Percentiles rank a stretch among this genome's conserved stretches.
Evolutionary conservation across 2,888 invertebrate genomes (phyloP).

Genomic region (Panzeria rudis): DNA sequence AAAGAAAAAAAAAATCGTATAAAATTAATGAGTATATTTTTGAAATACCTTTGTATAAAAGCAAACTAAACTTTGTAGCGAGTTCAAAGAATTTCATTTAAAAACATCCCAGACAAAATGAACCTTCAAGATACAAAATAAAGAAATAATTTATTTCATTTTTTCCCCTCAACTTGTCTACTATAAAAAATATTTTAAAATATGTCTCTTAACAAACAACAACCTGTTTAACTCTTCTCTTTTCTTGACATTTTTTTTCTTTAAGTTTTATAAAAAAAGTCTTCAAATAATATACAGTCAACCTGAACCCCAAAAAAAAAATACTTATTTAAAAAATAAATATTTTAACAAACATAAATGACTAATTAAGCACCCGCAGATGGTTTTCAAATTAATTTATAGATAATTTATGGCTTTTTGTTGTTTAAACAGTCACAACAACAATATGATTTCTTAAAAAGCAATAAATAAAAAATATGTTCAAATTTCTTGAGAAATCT

Average conservation of each 20-base stretch:
- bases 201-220: conserved; percentile 42
- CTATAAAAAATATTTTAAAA: conserved; percentile 36
- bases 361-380: conserved; percentile 74
- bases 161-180: conserved; percentile 30
- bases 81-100: conserved; percentile 56
- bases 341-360: conserved; percentile 73
- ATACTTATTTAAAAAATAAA: conserved; percentile 61
- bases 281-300: conserved; percentile 43
- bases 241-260: conserved; percentile 17
- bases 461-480: conserved; percentile 37
- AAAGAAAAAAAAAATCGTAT: conserved; percentile 37
- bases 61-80: conserved; percentile 12
- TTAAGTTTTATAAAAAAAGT: conserved; percentile 3
- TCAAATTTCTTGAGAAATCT: conserved; percentile 39
- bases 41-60: conserved; percentile 42
- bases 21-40: conserved; percentile 67
- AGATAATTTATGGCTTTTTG: conserved; percentile 78
- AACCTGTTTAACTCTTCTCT: conserved; percentile 67
- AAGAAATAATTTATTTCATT: conserved; percentile 62
- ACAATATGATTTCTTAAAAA: conserved; percentile 37
- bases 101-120: conserved; percentile 47
- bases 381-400: conserved; percentile 81
- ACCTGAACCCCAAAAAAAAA: conserved; percentile 13
- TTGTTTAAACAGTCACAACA: conserved; percentile 56
- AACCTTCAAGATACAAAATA: conserved; percentile 37